Evolutionary conservation across 2,113 vertebrate species (phyloP), one percentile per base, ranked within the genome.

Genomic region (Nansenia antarctica): DNA sequence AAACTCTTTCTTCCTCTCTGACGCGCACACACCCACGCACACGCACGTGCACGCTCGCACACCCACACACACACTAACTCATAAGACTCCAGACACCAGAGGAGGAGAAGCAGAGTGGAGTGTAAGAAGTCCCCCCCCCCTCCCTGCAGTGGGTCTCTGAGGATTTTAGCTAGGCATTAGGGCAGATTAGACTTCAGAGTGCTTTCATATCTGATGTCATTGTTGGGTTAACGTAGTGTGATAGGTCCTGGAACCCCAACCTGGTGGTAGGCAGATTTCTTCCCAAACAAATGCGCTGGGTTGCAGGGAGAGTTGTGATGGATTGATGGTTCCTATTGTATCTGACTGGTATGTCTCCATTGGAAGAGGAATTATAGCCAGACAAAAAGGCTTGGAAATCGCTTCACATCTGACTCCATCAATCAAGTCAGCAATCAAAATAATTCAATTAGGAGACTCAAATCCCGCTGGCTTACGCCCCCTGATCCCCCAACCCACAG

Each of bases 391-490:
- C 76, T 82, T 12, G 82, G 85, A 86, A 90, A 90, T 73, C 52
- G 81, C 79, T 83, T 62, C 75, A 70, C 91, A 90, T 90, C 83
- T 90, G 87, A 91, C 87, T 90, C 87, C 89, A 92, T 92, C 88
- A 90, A 91, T 91, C 91, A 92, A 84, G 81, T 74, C 82, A 39
- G 86, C 88, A 90, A 92, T 90, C 90, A 91, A 90, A 92, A 90
- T 91, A 91, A 92, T 92, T 91, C 78, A 89, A 91, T 92, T 92
- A 91, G 81, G 79, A 82, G 82, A 84, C 78, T 81, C 76, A 88
- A 89, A 90, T 90, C 88, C 87, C 77, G 64, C 83, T 86, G 86
- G 88, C 86, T 85, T 84, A 81, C 67, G 67, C 65, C 79, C 85
- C 65, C 84, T 78, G 80, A 79, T 82, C 74, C 82, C 80, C 83